phyloP scores from a whole-genome alignment of 2,888 invertebrate species.

The Aspidiotus rigidus region DNA sequence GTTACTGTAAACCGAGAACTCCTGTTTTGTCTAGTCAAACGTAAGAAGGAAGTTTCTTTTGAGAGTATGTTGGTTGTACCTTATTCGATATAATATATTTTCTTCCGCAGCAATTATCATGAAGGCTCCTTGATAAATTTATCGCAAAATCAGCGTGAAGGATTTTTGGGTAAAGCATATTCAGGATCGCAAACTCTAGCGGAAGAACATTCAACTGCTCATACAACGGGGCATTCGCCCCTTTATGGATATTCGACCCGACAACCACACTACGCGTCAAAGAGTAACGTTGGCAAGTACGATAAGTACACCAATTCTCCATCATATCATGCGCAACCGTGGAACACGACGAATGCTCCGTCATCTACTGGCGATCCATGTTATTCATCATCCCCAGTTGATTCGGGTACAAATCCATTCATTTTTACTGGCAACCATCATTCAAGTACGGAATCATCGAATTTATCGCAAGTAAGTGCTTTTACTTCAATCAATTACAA shows the following conservation, averaged over 20 bases:
- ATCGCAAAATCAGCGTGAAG: conserved; percentile 19
- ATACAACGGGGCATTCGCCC: background rate
- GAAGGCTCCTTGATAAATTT: conserved; percentile 23
- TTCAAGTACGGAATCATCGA: background rate
- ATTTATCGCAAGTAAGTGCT: background rate
- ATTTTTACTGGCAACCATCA: conserved; percentile 1
- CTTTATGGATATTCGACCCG: conserved; percentile 7
- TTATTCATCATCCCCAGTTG: conserved; percentile 8
- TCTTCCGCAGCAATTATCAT: conserved; percentile 2
- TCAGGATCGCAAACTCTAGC: background rate
- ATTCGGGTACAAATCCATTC: conserved; percentile 10
- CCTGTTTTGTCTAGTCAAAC: conserved; percentile 36
- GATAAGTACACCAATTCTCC: conserved; percentile 17
- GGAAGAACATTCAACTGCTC: no score
- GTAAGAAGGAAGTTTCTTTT: conserved; percentile 18
- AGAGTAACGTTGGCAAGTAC: background rate
- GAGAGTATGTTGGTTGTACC: background rate
- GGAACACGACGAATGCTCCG: no score
- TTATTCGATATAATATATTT: background rate
- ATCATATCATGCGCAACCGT: background rate
- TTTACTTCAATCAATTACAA: no score
- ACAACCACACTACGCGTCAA: conserved; percentile 7
- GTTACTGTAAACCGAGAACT: conserved; percentile 36
- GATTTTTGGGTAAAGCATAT: background rate
- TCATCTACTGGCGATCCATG: conserved; percentile 13